Base-by-base conservation (phyloP, 2,888 invertebrate species). In the Boloria euphrosyne region DNA sequence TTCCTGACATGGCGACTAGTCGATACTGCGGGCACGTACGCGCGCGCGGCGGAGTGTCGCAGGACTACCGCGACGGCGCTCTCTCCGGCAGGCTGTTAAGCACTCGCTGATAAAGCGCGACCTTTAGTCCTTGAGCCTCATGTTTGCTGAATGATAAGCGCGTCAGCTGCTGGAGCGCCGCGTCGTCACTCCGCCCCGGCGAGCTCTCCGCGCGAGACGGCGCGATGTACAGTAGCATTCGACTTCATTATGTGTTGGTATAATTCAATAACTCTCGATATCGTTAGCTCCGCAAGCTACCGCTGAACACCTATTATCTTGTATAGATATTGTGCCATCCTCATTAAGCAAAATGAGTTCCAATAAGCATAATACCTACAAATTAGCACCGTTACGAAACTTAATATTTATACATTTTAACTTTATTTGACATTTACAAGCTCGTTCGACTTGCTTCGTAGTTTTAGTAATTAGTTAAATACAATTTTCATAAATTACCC, bases 1-100 rank as follows among this genome's bases (percentile, higher is more conserved):
- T 78, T 77, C 77, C 76, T 47, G 22, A 22, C 22, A 22, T 22
- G 16, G 27, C 38, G 17, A n/a, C 13, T n/a, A n/a, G n/a, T n/a
- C n/a, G n/a, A n/a, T 16, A 5, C 18, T 5, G 16, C 50, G n/a
- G 7, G 17, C 7, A 46, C 68, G 68, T 66, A 44, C 71, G 69
- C 61, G 54, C 71, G 50, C 60, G 27, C 31, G 13, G 68, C 66
- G 55, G 46, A 18, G 27, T 47, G 54, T 43, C 62, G 54, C 60
- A 63, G 68, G 51, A 72, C 70, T 69, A 69, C 62, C 49, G 57
- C 46, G 38, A 43, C 27, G 62, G 53, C 55, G 46, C 18, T 50
- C 31, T 54, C 44, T 46, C 54, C 62, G 64, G n/a, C n/a, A n/a
- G n/a, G 43, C 14, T 47, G 55, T 57, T 38, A 38, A 14, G 49